phyloP scores from a whole-genome alignment of 2,113 vertebrate genomes.

The Scytalopus superciliaris region DNA sequence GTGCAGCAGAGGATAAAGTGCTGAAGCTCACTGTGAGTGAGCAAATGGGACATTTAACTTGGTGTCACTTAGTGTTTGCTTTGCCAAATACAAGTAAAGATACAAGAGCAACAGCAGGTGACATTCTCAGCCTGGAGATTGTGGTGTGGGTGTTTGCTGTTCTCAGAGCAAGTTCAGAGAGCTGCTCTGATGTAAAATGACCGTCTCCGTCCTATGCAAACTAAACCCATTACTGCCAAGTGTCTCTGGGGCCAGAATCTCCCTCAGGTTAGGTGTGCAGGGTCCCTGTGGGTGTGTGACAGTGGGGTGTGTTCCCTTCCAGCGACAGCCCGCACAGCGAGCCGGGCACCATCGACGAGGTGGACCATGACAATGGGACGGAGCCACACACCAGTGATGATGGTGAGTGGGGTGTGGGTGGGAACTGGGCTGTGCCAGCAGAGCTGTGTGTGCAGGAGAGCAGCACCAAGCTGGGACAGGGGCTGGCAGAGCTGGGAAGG shows the following conservation, averaged over 20 bases:
- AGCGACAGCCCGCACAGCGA: conserved; percentile 99
- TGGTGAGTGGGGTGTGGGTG: conserved; percentile 73
- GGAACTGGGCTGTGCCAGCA: neutral
- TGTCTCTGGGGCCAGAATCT: neutral
- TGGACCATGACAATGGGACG: conserved; percentile 93
- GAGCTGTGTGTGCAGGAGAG: neutral
- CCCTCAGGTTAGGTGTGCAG: neutral
- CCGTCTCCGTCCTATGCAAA: neutral
- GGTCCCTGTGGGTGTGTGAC: neutral
- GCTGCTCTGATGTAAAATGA: neutral
- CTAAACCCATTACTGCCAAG: neutral
- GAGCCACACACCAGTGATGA: conserved; percentile 98
- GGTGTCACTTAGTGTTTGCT: neutral
- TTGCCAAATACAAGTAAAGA: neutral
- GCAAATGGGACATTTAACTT: neutral
- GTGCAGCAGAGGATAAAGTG: neutral
- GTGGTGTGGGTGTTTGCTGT: fast-evolving
- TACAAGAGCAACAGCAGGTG: fast-evolving
- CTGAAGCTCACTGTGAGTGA: neutral
- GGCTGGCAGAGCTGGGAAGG: too few species aligned
- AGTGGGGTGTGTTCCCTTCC: neutral
- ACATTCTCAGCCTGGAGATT: neutral
- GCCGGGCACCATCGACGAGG: conserved; percentile 94
- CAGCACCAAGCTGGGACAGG: fast-evolving
- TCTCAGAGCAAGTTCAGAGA: neutral